Conservation (phyloP, 2,888 invertebrate genomes). For the Orchesellides sinensis region DNA sequence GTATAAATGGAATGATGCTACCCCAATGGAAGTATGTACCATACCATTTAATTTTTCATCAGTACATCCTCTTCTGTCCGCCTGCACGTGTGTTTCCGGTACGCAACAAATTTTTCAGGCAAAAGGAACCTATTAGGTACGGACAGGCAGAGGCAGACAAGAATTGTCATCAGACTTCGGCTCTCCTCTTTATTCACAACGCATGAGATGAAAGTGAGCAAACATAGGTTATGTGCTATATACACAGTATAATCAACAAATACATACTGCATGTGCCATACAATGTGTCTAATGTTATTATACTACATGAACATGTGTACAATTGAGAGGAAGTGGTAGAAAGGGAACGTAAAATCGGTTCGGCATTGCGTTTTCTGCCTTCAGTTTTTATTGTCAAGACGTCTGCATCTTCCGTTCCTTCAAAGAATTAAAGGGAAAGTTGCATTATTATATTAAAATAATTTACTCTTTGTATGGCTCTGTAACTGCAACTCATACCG, state of each 20-base stretch:
- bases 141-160: not conserved
- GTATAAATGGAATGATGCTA: not conserved
- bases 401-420: constrained; percentile 22
- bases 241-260: not conserved
- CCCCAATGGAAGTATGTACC: not conserved
- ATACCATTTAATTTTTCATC: constrained; percentile 27
- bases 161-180: not conserved
- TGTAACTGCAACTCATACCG: too few relatives aligned
- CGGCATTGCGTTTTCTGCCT: not conserved
- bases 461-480: too few relatives aligned
- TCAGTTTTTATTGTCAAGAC: constrained; percentile 33
- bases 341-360: constrained; percentile 45
- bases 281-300: not conserved
- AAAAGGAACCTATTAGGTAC: not conserved
- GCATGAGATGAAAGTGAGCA: not conserved
- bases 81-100: constrained; percentile 57
- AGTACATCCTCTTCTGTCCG: constrained; percentile 17
- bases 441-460: too few relatives aligned
- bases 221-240: not conserved
- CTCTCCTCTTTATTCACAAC: constrained; percentile 3
- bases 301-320: constrained; percentile 27
- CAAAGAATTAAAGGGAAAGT: constrained; percentile 53
- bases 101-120: not conserved
- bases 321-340: constrained; percentile 56
- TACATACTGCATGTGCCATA: not conserved